Evolutionary conservation across 2,113 vertebrate genomes (phyloP).

Genomic region (Cathartes aura): DNA sequence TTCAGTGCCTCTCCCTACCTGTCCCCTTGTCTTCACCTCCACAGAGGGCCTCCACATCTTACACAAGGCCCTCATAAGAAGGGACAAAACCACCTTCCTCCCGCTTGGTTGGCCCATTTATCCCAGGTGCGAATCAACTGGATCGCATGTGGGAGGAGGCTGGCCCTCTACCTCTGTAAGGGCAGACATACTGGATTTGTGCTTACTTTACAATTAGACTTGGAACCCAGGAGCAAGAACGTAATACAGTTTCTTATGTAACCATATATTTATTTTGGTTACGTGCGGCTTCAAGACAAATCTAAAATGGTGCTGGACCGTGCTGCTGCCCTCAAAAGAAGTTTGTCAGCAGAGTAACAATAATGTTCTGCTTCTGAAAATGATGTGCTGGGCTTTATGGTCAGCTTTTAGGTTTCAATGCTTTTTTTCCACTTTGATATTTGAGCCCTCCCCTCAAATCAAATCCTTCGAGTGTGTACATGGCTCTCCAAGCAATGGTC

Average conservation of each 20-base stretch:
- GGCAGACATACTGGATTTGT: not conserved
- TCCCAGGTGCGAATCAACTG: not conserved
- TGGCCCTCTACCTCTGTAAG: not conserved
- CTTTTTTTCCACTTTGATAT: conserved; percentile 58
- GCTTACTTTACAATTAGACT: conserved; percentile 51
- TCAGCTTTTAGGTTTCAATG: conserved; percentile 37
- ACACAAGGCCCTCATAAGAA: not conserved
- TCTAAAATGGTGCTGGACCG: conserved; percentile 32
- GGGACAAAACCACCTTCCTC: not conserved
- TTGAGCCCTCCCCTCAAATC: conserved; percentile 16
- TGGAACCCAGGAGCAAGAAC: not conserved
- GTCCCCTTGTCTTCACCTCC: not conserved
- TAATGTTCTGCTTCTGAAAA: conserved; percentile 40
- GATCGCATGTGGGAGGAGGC: not conserved
- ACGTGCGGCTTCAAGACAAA: not conserved
- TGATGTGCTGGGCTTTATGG: conserved; percentile 62
- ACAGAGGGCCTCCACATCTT: not conserved
- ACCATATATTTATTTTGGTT: conserved; percentile 69
- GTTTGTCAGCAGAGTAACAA: conserved; percentile 67
- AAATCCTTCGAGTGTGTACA: not conserved
- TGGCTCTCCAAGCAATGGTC: conserved; percentile 47
- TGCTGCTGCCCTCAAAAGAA: conserved; percentile 61
- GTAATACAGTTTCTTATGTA: conserved; percentile 24
- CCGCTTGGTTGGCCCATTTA: not conserved
- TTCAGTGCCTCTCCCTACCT: not conserved